Conservation (phyloP, 1,140 invertebrate genomes). For the Batillaria attramentaria region DNA sequence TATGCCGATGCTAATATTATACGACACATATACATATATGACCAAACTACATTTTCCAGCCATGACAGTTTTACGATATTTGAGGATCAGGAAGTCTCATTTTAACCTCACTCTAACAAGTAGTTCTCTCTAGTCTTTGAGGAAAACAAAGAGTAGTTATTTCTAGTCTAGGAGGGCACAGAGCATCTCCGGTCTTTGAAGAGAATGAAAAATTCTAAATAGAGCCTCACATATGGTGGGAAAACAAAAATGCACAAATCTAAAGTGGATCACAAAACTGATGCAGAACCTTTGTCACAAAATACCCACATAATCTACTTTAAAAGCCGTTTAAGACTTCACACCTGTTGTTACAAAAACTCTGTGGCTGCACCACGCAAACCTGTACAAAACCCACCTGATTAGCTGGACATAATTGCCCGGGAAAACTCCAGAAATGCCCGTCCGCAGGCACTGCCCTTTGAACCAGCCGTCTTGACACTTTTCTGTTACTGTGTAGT, state of each 20-base stretch:
- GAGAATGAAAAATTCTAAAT: no score
- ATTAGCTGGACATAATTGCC: conserved; percentile 75
- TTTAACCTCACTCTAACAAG: no score
- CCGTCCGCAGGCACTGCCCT: conserved; percentile 72
- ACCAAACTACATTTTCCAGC: no score
- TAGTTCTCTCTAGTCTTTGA: no score
- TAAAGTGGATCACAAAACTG: no score
- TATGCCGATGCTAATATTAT: not conserved
- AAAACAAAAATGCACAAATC: no score
- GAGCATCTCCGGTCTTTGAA: no score
- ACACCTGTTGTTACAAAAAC: not conserved
- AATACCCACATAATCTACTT: not conserved
- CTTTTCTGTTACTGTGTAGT: conserved; percentile 68
- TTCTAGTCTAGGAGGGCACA: no score
- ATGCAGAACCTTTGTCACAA: no score
- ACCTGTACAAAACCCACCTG: conserved; percentile 72
- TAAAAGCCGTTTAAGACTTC: no score
- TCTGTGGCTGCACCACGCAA: not conserved
- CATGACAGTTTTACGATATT: not conserved
- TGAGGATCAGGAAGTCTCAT: not conserved
- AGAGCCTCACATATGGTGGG: no score
- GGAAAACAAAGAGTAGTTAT: no score
- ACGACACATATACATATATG: not conserved
- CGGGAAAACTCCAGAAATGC: conserved; percentile 66
- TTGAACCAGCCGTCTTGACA: conserved; percentile 71